Percentiles rank a stretch among this genome's conserved stretches.
These are phyloP conservation scores for Dinocampus coccinellae DNA, from an alignment of 2,888 invertebrate genomes.

Conservation along the genomic window DNA sequence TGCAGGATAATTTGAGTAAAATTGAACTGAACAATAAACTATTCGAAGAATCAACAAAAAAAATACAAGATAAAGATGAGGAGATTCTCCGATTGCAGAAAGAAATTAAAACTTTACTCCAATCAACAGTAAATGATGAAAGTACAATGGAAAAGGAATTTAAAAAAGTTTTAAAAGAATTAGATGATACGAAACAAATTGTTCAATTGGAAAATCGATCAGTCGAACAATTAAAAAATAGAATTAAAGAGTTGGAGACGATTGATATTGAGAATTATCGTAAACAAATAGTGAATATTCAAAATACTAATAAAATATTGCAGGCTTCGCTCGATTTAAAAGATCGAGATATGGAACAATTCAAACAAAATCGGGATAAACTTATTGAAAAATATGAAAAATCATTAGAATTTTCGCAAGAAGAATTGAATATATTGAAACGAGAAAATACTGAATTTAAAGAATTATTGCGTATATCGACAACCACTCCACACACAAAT, in stretches of 20 bases:
- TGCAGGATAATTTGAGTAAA: slow-evolving; percentile 34
- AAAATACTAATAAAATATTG: slow-evolving; percentile 46
- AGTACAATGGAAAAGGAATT: slow-evolving; percentile 51
- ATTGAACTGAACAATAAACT: slow-evolving; percentile 37
- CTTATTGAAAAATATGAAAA: slow-evolving; percentile 55
- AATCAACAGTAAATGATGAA: slow-evolving; percentile 5
- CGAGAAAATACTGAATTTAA: slow-evolving; percentile 50
- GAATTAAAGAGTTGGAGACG: slow-evolving; percentile 19
- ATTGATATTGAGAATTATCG: slow-evolving; percentile 43
- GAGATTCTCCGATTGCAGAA: slow-evolving; percentile 59
- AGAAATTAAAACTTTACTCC: slow-evolving; percentile 43
- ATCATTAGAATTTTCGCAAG: slow-evolving; percentile 51
- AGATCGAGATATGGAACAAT: slow-evolving; percentile 56
- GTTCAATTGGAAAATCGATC: slow-evolving; percentile 37
- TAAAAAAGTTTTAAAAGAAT: slow-evolving; percentile 51
- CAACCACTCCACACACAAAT: slow-evolving; percentile 38
- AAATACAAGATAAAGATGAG: slow-evolving; percentile 57
- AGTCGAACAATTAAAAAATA: slow-evolving; percentile 38
- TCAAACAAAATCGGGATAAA: slow-evolving; percentile 55
- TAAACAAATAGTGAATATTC: slow-evolving; percentile 50
- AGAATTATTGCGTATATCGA: slow-evolving; percentile 50
- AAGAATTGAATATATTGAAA: slow-evolving; percentile 54
- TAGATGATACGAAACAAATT: slow-evolving; percentile 45
- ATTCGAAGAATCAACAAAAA: slow-evolving; percentile 36
- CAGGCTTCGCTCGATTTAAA: slow-evolving; percentile 45